Percentiles rank a stretch among this genome's conserved stretches.
Evolutionary conservation across 2,888 invertebrate species (phyloP).

Genomic region (Drosophila subquinaria): DNA sequence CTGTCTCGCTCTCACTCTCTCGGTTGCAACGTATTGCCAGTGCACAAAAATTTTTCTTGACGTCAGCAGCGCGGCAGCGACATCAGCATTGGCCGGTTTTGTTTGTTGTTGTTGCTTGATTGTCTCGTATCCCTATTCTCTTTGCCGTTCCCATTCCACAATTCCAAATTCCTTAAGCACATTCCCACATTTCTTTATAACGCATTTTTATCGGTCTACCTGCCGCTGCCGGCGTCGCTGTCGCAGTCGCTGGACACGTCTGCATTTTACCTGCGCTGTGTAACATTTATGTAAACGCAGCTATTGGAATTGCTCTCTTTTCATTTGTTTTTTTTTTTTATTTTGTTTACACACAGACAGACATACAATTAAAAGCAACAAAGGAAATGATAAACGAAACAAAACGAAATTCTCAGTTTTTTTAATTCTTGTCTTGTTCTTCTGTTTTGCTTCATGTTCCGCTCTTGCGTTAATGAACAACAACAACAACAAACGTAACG

Average conservation of each 20-base stretch:
- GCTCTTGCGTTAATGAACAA: slow-evolving; percentile 32
- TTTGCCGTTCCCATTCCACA: slow-evolving; percentile 23
- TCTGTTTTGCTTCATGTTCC: slow-evolving; percentile 33
- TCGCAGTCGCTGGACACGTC: slow-evolving; percentile 49
- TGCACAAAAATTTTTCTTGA: slow-evolving; percentile 65
- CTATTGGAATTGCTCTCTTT: slow-evolving; percentile 54
- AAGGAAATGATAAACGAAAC: slow-evolving; percentile 43
- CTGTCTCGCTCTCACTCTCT: slow-evolving; percentile 19
- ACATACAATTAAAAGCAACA: slow-evolving; percentile 25
- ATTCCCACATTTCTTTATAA: slow-evolving; percentile 22
- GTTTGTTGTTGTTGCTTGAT: slow-evolving; percentile 37
- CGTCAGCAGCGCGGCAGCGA: slow-evolving; percentile 48
- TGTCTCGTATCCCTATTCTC: slow-evolving; percentile 33
- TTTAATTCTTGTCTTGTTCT: slow-evolving; percentile 34
- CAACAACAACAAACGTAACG: slow-evolving; percentile 19
- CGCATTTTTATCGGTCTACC: slow-evolving; percentile 44
- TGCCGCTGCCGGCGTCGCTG: slow-evolving; percentile 44
- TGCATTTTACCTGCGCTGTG: slow-evolving; percentile 57
- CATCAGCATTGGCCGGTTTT: slow-evolving; percentile 46
- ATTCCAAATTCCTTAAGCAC: slow-evolving; percentile 37
- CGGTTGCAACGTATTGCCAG: slow-evolving; percentile 60
- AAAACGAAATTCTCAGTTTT: slow-evolving; percentile 51
- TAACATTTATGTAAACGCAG: slow-evolving; percentile 34
- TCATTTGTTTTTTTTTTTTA: slow-evolving; percentile 11
- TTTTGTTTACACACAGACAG: slow-evolving; percentile 24